Evolutionary conservation across 53 echinoderm and acorn worm species (phyloP).

Genomic region (Hippasteria phrygiana): DNA sequence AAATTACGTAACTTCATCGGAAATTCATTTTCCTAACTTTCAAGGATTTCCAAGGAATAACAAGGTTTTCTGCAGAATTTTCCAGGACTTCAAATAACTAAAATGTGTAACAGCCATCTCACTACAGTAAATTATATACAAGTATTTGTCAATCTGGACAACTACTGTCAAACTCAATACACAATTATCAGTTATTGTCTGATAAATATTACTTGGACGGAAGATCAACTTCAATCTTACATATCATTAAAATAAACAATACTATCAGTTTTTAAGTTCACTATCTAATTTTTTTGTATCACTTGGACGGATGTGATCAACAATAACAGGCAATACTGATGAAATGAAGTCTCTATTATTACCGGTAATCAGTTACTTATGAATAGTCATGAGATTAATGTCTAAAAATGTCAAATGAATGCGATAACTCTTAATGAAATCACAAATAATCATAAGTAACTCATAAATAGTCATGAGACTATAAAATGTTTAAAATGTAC

Average conservation of each 20-base stretch:
- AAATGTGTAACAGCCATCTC: no score
- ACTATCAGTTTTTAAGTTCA: neutral
- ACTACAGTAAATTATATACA: neutral
- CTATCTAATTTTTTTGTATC: neutral
- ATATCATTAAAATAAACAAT: neutral
- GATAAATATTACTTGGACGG: conserved; percentile 7
- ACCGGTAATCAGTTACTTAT: neutral
- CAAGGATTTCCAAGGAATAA: no score
- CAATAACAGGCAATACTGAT: neutral
- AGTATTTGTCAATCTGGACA: neutral
- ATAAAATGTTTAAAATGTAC: neutral
- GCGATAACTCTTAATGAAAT: neutral
- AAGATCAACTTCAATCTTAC: neutral
- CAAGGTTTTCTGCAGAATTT: no score
- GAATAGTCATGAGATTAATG: neutral
- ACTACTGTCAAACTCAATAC: neutral
- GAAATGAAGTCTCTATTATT: neutral
- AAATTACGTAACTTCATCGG: no score
- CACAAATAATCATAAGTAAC: neutral
- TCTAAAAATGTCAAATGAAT: neutral
- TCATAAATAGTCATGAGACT: conserved; percentile 14
- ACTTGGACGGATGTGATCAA: conserved; percentile 33
- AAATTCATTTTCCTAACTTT: no score
- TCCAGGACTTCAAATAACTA: no score
- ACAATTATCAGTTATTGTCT: neutral